A percentile compares a stretch with the other conserved stretches of the same genome.
phyloP scores from a whole-genome alignment of 2,113 vertebrate genomes.

The Atherinomorus stipes region DNA sequence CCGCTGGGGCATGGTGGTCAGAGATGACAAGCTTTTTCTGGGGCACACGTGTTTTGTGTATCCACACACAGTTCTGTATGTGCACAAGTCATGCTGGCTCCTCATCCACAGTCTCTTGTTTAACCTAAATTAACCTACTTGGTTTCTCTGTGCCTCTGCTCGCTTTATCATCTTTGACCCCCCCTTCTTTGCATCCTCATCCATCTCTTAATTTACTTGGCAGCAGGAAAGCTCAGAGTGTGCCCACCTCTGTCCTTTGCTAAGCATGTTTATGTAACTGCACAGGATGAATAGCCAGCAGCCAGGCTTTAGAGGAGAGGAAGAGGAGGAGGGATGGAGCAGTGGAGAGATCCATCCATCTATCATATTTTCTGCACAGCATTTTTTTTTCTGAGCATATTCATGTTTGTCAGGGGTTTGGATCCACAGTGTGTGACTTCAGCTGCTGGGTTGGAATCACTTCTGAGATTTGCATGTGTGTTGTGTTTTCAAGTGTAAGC shows the following conservation, averaged over 20 bases:
- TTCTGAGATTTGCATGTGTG: constrained; percentile 23
- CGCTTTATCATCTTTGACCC: constrained; percentile 12
- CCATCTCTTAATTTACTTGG: constrained; percentile 41
- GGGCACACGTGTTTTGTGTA: constrained; percentile 43
- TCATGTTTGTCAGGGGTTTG: constrained; percentile 33
- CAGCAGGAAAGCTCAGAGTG: constrained; percentile 48
- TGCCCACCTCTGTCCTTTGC: constrained; percentile 71
- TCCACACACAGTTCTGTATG: neutral
- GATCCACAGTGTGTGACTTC: constrained; percentile 17
- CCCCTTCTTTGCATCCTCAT: constrained; percentile 31
- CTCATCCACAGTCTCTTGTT: constrained; percentile 7
- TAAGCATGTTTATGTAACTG: constrained; percentile 82
- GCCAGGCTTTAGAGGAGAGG: constrained; percentile 62
- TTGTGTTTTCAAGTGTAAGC: constrained; percentile 22
- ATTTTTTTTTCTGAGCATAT: constrained; percentile 33
- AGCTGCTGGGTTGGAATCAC: neutral
- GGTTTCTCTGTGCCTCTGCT: neutral
- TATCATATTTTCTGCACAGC: constrained; percentile 18
- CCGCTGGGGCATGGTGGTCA: constrained; percentile 1
- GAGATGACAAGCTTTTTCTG: constrained; percentile 45
- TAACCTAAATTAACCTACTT: neutral
- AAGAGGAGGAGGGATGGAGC: constrained; percentile 35
- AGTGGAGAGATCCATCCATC: constrained; percentile 20
- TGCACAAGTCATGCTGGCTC: constrained; percentile 24
- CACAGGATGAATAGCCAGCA: constrained; percentile 71